Conservation (phyloP, 2,113 vertebrate species). For the Polyodon spathula region DNA sequence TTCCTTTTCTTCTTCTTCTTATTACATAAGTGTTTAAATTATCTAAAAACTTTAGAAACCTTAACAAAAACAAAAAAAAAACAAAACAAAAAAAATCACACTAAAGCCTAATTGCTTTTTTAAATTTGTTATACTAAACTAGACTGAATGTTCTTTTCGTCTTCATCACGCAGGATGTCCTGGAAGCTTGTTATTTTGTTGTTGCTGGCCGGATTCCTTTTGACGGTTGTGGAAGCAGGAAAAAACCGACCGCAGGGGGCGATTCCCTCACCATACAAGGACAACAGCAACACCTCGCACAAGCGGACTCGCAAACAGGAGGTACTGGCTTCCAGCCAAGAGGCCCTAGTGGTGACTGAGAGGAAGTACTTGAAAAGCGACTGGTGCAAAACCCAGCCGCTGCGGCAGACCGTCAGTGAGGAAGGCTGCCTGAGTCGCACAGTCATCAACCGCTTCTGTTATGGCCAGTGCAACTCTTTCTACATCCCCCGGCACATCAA, state of each 20-base stretch:
- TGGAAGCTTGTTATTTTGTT: conserved; percentile 54
- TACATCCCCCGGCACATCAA: conserved; percentile 73
- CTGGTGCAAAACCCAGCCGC: conserved; percentile 82
- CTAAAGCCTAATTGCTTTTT: no score
- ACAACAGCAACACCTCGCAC: conserved; percentile 51
- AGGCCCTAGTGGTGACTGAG: conserved; percentile 75
- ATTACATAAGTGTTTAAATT: neutral
- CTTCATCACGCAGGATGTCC: conserved; percentile 51
- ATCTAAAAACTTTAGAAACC: neutral
- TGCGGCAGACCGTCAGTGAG: conserved; percentile 72
- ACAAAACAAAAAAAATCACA: no score
- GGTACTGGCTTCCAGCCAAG: conserved; percentile 77
- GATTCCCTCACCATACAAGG: conserved; percentile 72
- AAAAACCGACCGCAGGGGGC: conserved; percentile 65
- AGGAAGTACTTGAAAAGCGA: conserved; percentile 78
- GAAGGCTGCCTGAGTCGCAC: conserved; percentile 73
- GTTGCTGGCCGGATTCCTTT: conserved; percentile 46
- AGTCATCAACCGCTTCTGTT: conserved; percentile 81
- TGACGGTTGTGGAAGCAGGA: conserved; percentile 37
- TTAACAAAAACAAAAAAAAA: no score
- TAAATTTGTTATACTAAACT: conserved; percentile 1
- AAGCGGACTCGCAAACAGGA: conserved; percentile 47
- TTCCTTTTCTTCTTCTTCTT: no score
- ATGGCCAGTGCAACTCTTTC: conserved; percentile 84
- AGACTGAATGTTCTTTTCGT: neutral